Evolutionary conservation across 1,140 invertebrate genomes (phyloP).

Genomic region (Mesaphorura yosii): DNA sequence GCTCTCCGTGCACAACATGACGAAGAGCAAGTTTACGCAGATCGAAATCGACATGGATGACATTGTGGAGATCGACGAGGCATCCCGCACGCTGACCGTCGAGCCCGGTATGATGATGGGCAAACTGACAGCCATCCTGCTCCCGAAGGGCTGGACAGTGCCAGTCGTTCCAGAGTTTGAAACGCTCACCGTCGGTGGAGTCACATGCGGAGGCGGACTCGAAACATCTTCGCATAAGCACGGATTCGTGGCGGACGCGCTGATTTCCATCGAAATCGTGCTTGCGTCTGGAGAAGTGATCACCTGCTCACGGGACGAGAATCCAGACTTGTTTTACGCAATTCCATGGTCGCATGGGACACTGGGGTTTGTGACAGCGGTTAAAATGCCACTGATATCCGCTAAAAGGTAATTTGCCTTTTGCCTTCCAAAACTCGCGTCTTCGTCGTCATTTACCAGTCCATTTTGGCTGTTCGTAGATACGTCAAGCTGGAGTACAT

Average conservation of each 20-base stretch:
- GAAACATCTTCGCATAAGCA: constrained; percentile 63
- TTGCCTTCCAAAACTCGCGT: too few species aligned
- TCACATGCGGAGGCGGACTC: constrained; percentile 69
- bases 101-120: too few species aligned
- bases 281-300: constrained; percentile 59
- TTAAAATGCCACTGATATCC: background rate
- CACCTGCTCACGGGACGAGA: constrained; percentile 42
- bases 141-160: too few species aligned
- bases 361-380: constrained; percentile 2
- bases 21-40: constrained; percentile 1
- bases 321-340: constrained; percentile 10
- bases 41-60: constrained; percentile 3
- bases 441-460: too few species aligned
- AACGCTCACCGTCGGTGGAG: too few species aligned
- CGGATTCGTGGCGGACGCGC: constrained; percentile 69
- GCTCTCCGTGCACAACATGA: background rate
- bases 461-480: too few species aligned
- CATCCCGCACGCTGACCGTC: too few species aligned
- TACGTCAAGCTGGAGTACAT: constrained; percentile 33
- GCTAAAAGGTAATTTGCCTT: constrained; percentile 26
- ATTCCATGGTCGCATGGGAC: constrained; percentile 7
- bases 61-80: constrained; percentile 1
- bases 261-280: constrained; percentile 58
- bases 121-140: too few species aligned
- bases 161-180: too few species aligned